Percentiles rank a stretch among this genome's conserved stretches.
phyloP scores from a whole-genome alignment of 2,113 vertebrate genomes.

The Tringa solitaria region DNA sequence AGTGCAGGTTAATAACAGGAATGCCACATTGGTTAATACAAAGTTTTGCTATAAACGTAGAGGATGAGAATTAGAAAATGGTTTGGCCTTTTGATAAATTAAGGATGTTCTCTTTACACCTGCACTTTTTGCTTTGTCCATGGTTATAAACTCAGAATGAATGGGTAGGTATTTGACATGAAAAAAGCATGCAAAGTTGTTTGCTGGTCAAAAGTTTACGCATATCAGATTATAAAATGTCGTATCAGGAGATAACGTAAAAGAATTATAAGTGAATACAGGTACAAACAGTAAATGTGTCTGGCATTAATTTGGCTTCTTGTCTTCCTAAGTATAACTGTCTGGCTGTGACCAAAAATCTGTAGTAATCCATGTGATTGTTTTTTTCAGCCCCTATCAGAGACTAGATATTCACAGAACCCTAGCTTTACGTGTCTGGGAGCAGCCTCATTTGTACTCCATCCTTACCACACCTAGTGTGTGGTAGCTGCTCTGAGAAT shows the following conservation, averaged over 20 bases:
- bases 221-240: neutral
- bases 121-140: neutral
- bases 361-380: neutral
- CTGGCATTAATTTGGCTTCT: neutral
- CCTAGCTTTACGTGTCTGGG: neutral
- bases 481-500: neutral
- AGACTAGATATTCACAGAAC: neutral
- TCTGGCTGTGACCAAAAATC: neutral
- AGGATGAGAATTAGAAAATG: slow-evolving; percentile 10
- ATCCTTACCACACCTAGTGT: accelerated
- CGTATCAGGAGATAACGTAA: neutral
- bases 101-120: neutral
- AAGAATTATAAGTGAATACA: neutral
- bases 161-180: neutral
- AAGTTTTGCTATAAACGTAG: neutral
- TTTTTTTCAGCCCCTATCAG: neutral
- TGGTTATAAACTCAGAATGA: neutral
- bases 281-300: neutral
- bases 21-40: neutral
- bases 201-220: neutral
- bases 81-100: neutral
- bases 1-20: neutral
- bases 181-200: neutral
- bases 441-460: neutral
- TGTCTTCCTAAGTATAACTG: neutral